phyloP scores from a whole-genome alignment of 2,797 vertebrate species.

The Miichthys miiuy region DNA sequence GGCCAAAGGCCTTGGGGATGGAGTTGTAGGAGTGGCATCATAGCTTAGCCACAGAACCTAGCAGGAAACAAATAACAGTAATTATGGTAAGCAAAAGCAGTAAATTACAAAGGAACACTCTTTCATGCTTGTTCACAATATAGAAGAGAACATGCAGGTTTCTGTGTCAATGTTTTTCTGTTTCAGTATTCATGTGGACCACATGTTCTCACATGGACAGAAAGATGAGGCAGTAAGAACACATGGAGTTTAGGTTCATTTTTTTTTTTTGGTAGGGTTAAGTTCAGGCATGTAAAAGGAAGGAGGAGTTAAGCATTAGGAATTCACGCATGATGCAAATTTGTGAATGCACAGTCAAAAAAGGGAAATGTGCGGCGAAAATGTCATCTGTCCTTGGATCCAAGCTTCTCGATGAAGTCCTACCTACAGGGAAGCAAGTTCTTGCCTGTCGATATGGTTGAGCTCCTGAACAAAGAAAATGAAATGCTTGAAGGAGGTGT shows the following conservation, averaged over 20 bases:
- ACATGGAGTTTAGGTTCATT: background rate
- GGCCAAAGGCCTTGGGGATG: constrained; percentile 70
- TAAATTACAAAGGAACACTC: background rate
- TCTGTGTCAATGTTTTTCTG: background rate
- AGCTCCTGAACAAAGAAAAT: no score
- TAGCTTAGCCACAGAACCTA: constrained; percentile 91
- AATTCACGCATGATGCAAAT: background rate
- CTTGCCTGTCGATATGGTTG: no score
- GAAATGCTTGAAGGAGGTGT: no score
- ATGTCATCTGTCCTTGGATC: no score
- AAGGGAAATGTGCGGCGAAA: no score
- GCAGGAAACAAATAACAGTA: background rate
- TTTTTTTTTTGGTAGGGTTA: background rate
- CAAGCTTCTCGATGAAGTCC: no score
- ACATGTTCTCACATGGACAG: background rate
- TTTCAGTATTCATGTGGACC: background rate
- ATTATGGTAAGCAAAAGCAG: constrained; percentile 5
- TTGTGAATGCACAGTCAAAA: no score
- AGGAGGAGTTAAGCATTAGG: background rate
- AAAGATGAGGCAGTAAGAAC: background rate
- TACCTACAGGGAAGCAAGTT: no score
- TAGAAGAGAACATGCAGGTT: background rate
- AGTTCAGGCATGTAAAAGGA: constrained; percentile 1
- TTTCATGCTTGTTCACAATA: background rate
- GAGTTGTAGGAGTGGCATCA: constrained; percentile 79